Base-by-base conservation (phyloP, 2,797 vertebrate species). In the Austrolebias charrua region DNA sequence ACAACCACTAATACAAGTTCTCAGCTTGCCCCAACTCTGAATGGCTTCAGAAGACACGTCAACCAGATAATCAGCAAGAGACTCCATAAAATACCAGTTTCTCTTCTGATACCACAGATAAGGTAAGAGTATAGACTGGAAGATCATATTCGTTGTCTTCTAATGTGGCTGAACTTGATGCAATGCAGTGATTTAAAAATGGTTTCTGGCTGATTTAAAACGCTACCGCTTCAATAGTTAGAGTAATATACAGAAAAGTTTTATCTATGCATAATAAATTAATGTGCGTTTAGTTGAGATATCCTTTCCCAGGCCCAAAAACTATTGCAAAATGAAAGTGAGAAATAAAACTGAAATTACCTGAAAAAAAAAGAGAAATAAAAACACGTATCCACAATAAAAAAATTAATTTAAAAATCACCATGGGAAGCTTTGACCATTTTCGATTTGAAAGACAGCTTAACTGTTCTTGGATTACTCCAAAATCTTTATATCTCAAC, bases 31-130 rank as follows among this genome's bases (percentile, higher is more conserved):
- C 68, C 42, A 35, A 71, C 51, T 79, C 63, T 77, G 57, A 60
- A 52, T 63, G 70, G 77, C 59, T 79, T 60, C 75, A 83, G 73
- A 84, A 78, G 77, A 55, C 55, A 86, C 84, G 80, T 86, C 78
- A 86, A 85, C 85, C 81, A 83, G 78, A 86, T 81, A 84, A 71
- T 64, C 45, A 64, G 53, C 55, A 31, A 54, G 75, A 81, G 75
- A 56, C 75, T 65, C 66, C 66, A 80, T 81, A 80, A 86, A 84
- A 75, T 55, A 72, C 66, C 69, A 16, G 53, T 58, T 73, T 71
- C 76, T 82, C 33, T 51, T 65, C 63, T 45, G 58, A 53, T 49
- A 48, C 67, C 60, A 55, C 4, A 76, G 85, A 87, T 90, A 81
- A 84, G 65, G 68, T 38, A 13, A 62, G 43, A 75, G 53, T 73